phyloP scores from a whole-genome alignment of 2,797 vertebrate species.

The Euthynnus affinis region DNA sequence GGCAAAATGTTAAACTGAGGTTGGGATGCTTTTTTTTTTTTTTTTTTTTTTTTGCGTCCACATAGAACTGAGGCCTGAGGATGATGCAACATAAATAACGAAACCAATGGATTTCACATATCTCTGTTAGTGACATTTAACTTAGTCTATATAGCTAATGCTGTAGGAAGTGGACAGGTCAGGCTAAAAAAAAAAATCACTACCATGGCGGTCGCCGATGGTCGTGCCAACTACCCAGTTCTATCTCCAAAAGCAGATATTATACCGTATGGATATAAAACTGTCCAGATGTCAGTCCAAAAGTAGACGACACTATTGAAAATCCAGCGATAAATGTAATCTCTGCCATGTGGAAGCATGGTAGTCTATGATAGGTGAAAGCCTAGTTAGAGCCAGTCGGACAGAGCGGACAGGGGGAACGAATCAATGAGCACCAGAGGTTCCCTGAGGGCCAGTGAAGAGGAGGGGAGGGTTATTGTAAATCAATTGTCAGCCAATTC shows the following conservation, averaged over 20 bases:
- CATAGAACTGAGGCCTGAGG: no score
- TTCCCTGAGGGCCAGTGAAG: conserved; percentile 60
- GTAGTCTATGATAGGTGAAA: conserved; percentile 41
- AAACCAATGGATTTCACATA: no score
- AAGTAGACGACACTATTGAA: conserved; percentile 15
- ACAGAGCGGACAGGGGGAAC: conserved; percentile 60
- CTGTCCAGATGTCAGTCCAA: background rate
- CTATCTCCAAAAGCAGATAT: background rate
- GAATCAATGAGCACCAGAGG: conserved; percentile 74
- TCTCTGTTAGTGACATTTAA: no score
- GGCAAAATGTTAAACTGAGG: no score
- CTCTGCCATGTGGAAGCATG: conserved; percentile 17
- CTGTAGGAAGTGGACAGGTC: no score
- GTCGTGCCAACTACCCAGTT: background rate
- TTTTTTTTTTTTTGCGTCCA: no score
- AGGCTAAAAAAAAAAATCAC: no score
- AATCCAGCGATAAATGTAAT: conserved; percentile 27
- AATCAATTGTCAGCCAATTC: conserved; percentile 83
- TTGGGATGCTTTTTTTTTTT: no score
- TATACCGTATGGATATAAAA: background rate
- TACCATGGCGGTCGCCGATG: no score
- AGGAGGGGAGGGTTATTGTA: conserved; percentile 67
- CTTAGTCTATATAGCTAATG: no score
- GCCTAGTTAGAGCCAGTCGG: conserved; percentile 60
- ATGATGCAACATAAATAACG: no score